Evolutionary conservation across 1,140 invertebrate species (phyloP).

Genomic region (Leucophenga varia): DNA sequence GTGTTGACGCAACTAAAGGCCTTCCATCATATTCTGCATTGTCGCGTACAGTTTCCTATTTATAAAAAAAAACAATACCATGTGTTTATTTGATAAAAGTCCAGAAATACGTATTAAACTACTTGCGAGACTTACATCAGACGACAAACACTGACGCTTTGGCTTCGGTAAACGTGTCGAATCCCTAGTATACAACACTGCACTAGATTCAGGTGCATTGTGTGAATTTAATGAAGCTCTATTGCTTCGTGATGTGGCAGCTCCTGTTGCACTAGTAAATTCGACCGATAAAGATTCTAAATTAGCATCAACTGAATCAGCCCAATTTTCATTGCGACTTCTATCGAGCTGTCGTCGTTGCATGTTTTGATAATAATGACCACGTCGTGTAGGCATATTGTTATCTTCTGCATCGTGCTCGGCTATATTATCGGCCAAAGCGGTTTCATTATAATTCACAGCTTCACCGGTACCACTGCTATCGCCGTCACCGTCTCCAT

Average conservation of each 20-base stretch:
- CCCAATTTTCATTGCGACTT: too few species aligned
- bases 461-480: slow-evolving; percentile 1
- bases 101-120: too few species aligned
- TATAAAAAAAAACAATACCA: slow-evolving; percentile 2
- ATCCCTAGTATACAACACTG: too few species aligned
- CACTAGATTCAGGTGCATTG: background rate
- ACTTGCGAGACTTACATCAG: too few species aligned
- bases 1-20: slow-evolving; percentile 13
- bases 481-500: slow-evolving; percentile 1
- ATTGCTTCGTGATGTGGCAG: too few species aligned
- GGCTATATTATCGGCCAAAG: slow-evolving; percentile 40
- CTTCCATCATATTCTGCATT: too few species aligned
- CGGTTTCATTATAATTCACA: slow-evolving; percentile 38
- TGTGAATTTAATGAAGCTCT: background rate
- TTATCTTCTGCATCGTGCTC: slow-evolving; percentile 35
- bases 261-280: too few species aligned
- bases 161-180: too few species aligned
- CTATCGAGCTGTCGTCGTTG: too few species aligned
- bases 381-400: background rate
- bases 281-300: too few species aligned
- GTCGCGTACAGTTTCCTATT: slow-evolving; percentile 8
- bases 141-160: too few species aligned
- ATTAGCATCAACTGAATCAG: too few species aligned
- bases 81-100: slow-evolving; percentile 6
- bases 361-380: background rate